A percentile compares a stretch with the other conserved stretches of the same genome.
phyloP scores from a whole-genome alignment of 1,140 invertebrate genomes.

The Paraescarpia echinospica region DNA sequence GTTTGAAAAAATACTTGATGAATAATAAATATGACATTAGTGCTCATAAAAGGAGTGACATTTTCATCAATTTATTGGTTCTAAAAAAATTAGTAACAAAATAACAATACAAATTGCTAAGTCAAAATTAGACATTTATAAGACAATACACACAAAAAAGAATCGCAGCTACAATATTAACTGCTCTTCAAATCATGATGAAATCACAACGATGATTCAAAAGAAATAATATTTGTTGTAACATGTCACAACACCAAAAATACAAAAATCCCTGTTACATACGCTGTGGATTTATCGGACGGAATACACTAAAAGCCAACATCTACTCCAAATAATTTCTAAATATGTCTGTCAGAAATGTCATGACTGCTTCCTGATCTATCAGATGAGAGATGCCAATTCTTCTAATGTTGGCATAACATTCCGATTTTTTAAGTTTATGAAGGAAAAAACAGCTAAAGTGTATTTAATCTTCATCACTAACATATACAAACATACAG shows the following conservation, averaged over 20 bases:
- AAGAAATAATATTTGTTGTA: neutral
- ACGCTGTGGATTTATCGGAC: neutral
- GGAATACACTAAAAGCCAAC: neutral
- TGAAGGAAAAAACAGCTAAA: neutral
- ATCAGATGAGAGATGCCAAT: neutral
- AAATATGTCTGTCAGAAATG: neutral
- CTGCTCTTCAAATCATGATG: neutral
- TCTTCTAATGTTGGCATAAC: neutral
- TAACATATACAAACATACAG: too few species aligned
- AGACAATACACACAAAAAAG: neutral
- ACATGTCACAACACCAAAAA: neutral
- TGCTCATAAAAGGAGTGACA: neutral
- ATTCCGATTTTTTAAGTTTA: neutral
- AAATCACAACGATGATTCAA: neutral
- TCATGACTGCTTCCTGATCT: neutral
- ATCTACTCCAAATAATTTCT: neutral
- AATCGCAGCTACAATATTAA: neutral
- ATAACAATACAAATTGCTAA: neutral
- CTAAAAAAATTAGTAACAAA: neutral
- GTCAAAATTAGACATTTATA: neutral
- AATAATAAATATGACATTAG: too few species aligned
- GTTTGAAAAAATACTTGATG: too few species aligned
- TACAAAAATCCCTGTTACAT: neutral
- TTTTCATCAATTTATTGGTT: neutral
- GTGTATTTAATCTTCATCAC: neutral